Evolutionary conservation across 1,140 invertebrate species (phyloP), one percentile per base, ranked within the genome.

Genomic region (Phymorhynchus buccinoides): DNA sequence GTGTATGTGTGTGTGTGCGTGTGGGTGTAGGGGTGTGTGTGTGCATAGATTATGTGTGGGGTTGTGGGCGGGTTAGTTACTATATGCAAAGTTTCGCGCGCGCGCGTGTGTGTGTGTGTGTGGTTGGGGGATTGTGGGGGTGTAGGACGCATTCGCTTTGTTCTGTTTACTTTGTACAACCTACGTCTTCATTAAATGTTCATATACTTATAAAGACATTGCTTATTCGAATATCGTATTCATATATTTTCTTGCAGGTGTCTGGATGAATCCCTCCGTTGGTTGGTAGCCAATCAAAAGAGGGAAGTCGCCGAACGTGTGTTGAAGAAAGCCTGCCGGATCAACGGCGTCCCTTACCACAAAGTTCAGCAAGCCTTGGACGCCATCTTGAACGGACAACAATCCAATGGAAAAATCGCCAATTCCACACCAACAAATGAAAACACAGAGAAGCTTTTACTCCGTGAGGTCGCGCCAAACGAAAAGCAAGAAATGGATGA

Each of bases 181-280:
- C 6, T 48, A 48, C 18, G 18, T 9, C 6, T 48, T 48, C 44
- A 48, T 48, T 48, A n/a, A n/a, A n/a, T 48, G 18, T 48, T 48
- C 44, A 18, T 48, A 48, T 48, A 48, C 6, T 48, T 48, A 18
- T 48, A 9, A 48, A 9, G 44, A 9, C 18, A 62, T 62, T 0
- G n/a, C 22, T 62, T 22, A 27, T 18, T 4, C 56, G 6, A 35
- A 0, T 18, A 14, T 66, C 30, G 14, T 62, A 0, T n/a, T n/a
- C n/a, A n/a, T n/a, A n/a, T n/a, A n/a, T 1, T 82, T n/a, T 78
- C 27, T 48, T 81, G 1, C 35, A 88, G 88, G 85, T 83, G 77
- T 7, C 30, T 85, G 30, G 85, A 88, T 37, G 88, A 88, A 86
- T 88, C 88, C 32, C 12, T 87, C 1, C 79, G 86, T 16, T 88